A percentile compares a stretch with the other conserved stretches of the same genome.
These are phyloP conservation scores for Alosa alosa DNA, from an alignment of 2,113 vertebrate species.

Conservation along the genomic window DNA sequence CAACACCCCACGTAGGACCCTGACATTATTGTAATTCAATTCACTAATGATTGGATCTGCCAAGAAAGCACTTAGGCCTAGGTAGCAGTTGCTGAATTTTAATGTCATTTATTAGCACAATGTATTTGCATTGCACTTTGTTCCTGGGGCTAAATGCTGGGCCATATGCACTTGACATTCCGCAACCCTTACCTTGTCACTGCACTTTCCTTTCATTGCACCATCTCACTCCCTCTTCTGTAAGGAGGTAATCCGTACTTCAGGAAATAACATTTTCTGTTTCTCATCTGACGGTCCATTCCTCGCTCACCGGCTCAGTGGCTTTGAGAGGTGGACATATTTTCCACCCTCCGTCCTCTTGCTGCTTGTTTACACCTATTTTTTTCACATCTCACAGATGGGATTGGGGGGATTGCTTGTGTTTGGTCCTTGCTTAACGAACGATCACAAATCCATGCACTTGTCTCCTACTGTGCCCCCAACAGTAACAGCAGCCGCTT, in stretches of 20 bases:
- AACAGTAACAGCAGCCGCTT: neutral
- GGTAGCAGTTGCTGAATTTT: conserved; percentile 58
- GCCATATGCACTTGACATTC: conserved; percentile 52
- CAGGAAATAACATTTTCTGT: conserved; percentile 1
- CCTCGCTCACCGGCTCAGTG: neutral
- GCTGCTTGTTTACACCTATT: conserved; percentile 4
- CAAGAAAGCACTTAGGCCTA: conserved; percentile 66
- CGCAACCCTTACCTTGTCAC: conserved; percentile 51
- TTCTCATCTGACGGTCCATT: neutral
- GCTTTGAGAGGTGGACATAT: neutral
- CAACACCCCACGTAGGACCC: conserved; percentile 15
- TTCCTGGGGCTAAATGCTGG: conserved; percentile 35
- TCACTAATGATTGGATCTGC: conserved; percentile 55
- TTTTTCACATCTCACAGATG: neutral
- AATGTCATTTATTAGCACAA: conserved; percentile 58
- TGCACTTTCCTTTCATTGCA: conserved; percentile 43
- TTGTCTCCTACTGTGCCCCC: neutral
- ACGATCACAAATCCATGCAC: neutral
- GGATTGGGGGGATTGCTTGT: neutral
- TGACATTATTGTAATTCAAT: conserved; percentile 44
- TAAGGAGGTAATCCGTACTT: neutral
- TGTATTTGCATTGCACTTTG: conserved; percentile 52
- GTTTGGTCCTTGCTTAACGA: neutral
- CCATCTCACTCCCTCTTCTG: neutral
- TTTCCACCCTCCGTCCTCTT: conserved; percentile 10